These are phyloP conservation scores for Cryptus armator DNA, from an alignment of 2,888 invertebrate genomes.

Conservation along the genomic window DNA sequence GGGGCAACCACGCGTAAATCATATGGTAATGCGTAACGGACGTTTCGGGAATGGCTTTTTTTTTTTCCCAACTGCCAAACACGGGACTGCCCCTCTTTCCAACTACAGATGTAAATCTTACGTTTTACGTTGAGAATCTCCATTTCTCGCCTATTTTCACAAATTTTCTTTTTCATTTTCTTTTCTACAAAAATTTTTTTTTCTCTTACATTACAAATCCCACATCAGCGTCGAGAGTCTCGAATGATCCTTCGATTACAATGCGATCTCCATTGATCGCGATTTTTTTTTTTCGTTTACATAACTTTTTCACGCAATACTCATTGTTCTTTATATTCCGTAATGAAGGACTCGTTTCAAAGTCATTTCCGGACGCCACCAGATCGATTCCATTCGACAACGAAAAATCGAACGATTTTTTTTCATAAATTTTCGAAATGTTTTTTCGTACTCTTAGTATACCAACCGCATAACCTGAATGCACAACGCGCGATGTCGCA, in stretches of 20 bases:
- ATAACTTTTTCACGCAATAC: background rate
- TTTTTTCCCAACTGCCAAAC: slow-evolving; percentile 32
- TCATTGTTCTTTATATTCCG: background rate
- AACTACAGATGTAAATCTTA: background rate
- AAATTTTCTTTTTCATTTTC: slow-evolving; percentile 48
- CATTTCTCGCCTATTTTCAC: slow-evolving; percentile 23
- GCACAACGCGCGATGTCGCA: slow-evolving; percentile 16
- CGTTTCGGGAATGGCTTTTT: slow-evolving; percentile 60
- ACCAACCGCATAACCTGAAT: slow-evolving; percentile 6
- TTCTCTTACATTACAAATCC: slow-evolving; percentile 42
- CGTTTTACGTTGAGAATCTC: background rate
- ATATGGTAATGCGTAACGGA: slow-evolving; percentile 83
- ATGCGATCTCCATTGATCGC: background rate
- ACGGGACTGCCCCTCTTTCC: background rate
- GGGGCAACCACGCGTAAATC: slow-evolving; percentile 79
- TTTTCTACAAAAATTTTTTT: slow-evolving; percentile 44
- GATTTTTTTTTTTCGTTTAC: slow-evolving; percentile 14
- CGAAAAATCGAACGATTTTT: slow-evolving; percentile 20
- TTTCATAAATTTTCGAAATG: background rate
- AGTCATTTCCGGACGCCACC: background rate
- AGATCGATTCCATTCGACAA: background rate
- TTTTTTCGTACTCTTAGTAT: background rate
- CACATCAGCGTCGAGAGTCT: slow-evolving; percentile 5
- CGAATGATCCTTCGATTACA: slow-evolving; percentile 33
- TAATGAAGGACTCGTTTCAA: background rate